phyloP scores from a whole-genome alignment of 2,797 vertebrate species.

The Tapirus indicus region DNA sequence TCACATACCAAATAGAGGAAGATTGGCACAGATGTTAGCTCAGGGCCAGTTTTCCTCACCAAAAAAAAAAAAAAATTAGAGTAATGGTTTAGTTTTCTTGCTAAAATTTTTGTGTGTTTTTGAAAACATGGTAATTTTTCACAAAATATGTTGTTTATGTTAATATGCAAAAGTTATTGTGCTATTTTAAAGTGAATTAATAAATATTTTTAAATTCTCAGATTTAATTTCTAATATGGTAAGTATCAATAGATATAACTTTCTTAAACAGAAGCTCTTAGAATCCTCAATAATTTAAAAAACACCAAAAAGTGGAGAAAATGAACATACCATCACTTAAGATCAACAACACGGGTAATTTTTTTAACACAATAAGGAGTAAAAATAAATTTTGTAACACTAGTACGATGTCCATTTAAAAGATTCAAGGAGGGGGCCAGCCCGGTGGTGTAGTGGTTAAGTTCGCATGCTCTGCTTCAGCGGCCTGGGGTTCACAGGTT shows the following conservation, averaged over 20 bases:
- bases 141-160: neutral
- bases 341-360: neutral
- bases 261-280: neutral
- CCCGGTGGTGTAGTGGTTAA: too few species aligned
- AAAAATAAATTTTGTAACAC: neutral
- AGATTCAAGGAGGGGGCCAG: neutral
- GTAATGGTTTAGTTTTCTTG: neutral
- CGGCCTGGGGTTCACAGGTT: too few species aligned
- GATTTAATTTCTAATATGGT: neutral
- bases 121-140: conserved; percentile 4
- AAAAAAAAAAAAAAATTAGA: neutral
- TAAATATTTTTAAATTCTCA: neutral
- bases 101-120: neutral
- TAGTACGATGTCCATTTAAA: neutral
- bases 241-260: neutral
- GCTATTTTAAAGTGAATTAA: neutral
- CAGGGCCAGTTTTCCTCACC: too few species aligned
- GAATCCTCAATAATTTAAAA: neutral
- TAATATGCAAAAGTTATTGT: neutral
- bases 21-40: too few species aligned
- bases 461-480: too few species aligned
- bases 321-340: neutral
- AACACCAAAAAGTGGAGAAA: neutral
- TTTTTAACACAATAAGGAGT: neutral
- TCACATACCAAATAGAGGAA: too few species aligned